Conservation (phyloP, 2,113 vertebrate species). For the Megaceryle torquata region DNA sequence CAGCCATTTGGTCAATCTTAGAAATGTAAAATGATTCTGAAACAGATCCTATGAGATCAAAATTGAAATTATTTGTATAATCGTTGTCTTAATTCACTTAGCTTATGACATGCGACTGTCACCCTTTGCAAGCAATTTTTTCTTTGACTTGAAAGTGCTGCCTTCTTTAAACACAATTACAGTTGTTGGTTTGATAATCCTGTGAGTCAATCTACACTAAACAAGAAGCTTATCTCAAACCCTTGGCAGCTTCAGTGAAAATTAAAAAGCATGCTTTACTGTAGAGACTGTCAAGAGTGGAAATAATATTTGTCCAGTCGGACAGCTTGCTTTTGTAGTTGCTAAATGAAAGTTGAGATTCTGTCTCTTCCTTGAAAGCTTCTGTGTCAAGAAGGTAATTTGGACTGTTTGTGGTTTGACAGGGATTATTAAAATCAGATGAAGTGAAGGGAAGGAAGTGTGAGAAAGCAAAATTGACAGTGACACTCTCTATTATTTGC, state of each 20-base stretch:
- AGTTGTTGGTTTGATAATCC: constrained; percentile 82
- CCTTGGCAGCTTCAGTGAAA: constrained; percentile 79
- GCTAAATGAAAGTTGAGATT: constrained; percentile 99
- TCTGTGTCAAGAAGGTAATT: constrained; percentile 90
- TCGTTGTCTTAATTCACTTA: constrained; percentile 73
- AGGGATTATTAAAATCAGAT: constrained; percentile 99
- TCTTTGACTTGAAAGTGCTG: constrained; percentile 52
- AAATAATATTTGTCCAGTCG: constrained; percentile 99
- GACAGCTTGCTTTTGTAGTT: constrained; percentile 95
- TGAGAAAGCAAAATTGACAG: constrained; percentile 95
- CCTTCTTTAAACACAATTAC: constrained; percentile 76
- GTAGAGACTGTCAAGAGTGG: constrained; percentile 89
- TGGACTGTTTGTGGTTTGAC: constrained; percentile 96
- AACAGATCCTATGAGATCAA: background rate
- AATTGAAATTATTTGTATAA: constrained; percentile 19
- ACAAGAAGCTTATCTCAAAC: constrained; percentile 76
- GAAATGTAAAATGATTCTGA: background rate
- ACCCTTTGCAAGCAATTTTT: constrained; percentile 24
- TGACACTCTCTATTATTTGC: constrained; percentile 96
- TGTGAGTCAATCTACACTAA: constrained; percentile 74
- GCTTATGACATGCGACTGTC: constrained; percentile 61
- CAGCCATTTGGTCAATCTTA: background rate
- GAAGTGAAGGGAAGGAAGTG: constrained; percentile 86
- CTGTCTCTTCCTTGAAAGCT: constrained; percentile 88
- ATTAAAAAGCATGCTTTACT: constrained; percentile 91